Conservation (phyloP, 1,140 invertebrate species). For the Drosophila micromelanica region DNA sequence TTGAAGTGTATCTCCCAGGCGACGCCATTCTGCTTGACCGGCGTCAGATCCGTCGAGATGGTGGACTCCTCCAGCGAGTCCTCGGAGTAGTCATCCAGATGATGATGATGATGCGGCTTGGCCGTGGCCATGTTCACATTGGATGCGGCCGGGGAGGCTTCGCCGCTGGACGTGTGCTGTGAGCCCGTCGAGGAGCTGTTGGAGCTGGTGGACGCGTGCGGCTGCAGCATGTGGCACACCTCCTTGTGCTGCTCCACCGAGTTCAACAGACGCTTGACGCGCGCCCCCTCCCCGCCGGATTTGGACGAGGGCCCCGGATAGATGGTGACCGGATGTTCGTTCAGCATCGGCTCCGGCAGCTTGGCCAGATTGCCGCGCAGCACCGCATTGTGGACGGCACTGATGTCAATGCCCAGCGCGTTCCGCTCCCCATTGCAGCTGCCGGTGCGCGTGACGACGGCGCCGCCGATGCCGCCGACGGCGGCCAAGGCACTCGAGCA, state of each 20-base stretch:
- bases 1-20: constrained; percentile 92
- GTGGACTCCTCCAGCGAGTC: constrained; percentile 90
- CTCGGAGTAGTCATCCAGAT: constrained; percentile 89
- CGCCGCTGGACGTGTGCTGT: constrained; percentile 62
- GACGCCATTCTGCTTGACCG: constrained; percentile 90
- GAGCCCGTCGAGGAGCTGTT: constrained; percentile 62
- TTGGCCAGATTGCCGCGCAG: constrained; percentile 77
- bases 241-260: constrained; percentile 91
- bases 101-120: constrained; percentile 17
- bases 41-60: constrained; percentile 86
- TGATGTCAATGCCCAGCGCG: constrained; percentile 81
- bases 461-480: too few relatives aligned
- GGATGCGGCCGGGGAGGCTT: constrained; percentile 65
- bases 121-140: constrained; percentile 52
- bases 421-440: constrained; percentile 80
- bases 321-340: constrained; percentile 87
- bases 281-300: constrained; percentile 40
- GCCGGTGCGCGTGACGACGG: constrained; percentile 34
- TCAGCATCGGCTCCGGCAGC: constrained; percentile 83
- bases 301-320: constrained; percentile 85
- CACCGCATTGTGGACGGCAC: constrained; percentile 83
- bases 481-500: constrained; percentile 44
- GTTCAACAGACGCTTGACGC: constrained; percentile 87
- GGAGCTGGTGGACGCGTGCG: constrained; percentile 57
- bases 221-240: constrained; percentile 87